A percentile compares a stretch with the other conserved stretches of the same genome.
phyloP scores from a whole-genome alignment of 2,113 vertebrate genomes.

The Pangasianodon gigas region DNA sequence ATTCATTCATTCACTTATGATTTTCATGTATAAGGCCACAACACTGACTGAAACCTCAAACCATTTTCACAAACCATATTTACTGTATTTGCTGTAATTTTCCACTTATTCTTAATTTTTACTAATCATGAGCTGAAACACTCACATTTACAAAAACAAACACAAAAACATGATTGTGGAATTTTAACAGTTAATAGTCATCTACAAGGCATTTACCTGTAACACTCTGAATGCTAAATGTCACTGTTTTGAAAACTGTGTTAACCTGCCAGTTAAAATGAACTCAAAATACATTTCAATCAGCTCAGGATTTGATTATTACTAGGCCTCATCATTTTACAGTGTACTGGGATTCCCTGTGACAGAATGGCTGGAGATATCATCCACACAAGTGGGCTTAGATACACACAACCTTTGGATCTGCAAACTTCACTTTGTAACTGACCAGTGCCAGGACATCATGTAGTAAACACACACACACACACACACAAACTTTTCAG shows the following conservation, averaged over 20 bases:
- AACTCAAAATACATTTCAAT: neutral
- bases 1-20: neutral
- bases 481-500: neutral
- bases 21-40: neutral
- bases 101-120: neutral
- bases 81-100: neutral
- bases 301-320: neutral
- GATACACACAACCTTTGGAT: constrained; percentile 56
- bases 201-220: neutral
- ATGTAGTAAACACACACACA: neutral
- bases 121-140: neutral
- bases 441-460: constrained; percentile 17
- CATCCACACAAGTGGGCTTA: constrained; percentile 23
- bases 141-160: neutral
- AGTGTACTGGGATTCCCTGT: neutral
- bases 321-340: neutral
- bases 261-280: neutral
- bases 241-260: neutral
- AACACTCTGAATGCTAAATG: neutral
- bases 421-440: constrained; percentile 39
- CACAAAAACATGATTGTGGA: neutral
- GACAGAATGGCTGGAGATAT: constrained; percentile 34
- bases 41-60: neutral
- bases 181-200: neutral
- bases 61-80: neutral